Base-by-base conservation (phyloP, 2,888 invertebrate genomes). In the Cynaeus angustus region DNA sequence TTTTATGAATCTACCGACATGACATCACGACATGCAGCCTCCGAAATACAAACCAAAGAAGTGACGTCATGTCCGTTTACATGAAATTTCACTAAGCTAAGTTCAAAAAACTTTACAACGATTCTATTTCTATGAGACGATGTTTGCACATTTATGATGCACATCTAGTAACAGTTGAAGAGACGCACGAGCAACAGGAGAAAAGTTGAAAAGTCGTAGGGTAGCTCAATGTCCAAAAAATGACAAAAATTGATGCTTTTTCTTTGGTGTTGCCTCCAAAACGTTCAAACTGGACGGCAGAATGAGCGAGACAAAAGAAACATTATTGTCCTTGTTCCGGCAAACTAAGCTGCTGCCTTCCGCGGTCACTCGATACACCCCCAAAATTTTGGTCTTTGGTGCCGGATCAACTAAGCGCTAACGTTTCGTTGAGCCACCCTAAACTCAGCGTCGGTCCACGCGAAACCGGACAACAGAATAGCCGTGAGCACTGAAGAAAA, bases 71-170 rank as follows among this genome's bases (percentile, higher is more conserved):
- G 41, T 65, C 68, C 58, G 68, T 53, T 64, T 38, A 69, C 68
- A 69, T 52, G 12, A 66, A 50, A 37, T 52, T 2, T 67, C 33
- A 74, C 74, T 74, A 73, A 74, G 73, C 74, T 73, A 74, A 70
- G 64, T 62, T 55, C 45, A 59, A 59, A 64, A 69, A 66, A 73
- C 62, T 72, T 72, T 72, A 75, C 75, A 74, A 75, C 75, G 67
- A 75, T 70, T 69, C 72, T 74, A 72, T 10, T 14, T 68, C 58
- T 59, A 72, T 71, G 71, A 61, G 70, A 76, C 72, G 72, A 58
- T 71, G 71, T 68, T 66, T 70, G 52, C 62, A 70, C 72, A 72
- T 61, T 59, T 53, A 65, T 43, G 58, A 58, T 70, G 66, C 70
- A 66, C 53, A 68, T 68, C 68, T 68, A 68, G 16, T 21, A 41